phyloP scores from a whole-genome alignment of 1,140 invertebrate genomes.

The Diorhabda sublineata region DNA sequence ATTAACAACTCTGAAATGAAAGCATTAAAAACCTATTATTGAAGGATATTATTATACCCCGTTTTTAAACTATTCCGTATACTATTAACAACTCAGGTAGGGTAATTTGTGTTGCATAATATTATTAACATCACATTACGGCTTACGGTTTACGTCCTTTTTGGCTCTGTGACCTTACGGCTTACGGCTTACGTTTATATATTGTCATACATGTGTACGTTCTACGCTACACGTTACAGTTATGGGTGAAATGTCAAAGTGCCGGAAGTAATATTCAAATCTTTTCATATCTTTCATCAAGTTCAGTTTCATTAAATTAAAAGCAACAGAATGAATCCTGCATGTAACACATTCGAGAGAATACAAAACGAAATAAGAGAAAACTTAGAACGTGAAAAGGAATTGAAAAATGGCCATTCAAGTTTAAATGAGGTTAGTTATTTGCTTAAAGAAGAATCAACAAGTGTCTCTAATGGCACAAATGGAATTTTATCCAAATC shows the following conservation, averaged over 20 bases:
- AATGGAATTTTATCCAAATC: constrained; percentile 16
- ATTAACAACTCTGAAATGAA: too few species aligned
- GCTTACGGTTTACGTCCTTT: too few species aligned
- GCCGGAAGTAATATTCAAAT: not conserved
- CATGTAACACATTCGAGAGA: constrained; percentile 38
- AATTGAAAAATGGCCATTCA: constrained; percentile 32
- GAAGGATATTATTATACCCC: too few species aligned
- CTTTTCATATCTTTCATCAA: not conserved
- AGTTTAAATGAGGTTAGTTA: constrained; percentile 12
- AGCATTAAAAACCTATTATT: too few species aligned
- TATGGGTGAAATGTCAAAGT: not conserved
- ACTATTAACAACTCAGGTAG: too few species aligned
- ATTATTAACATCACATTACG: too few species aligned
- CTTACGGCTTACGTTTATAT: too few species aligned
- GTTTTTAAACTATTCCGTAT: too few species aligned
- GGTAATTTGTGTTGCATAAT: too few species aligned
- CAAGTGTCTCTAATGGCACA: constrained; percentile 14
- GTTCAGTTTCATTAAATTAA: not conserved
- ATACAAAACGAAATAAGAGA: constrained; percentile 47
- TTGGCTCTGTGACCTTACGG: too few species aligned
- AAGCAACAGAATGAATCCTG: constrained; percentile 16
- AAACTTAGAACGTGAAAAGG: constrained; percentile 41
- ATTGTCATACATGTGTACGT: too few species aligned
- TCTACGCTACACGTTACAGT: not conserved
- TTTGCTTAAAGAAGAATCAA: not conserved